Evolutionary conservation across 1,140 invertebrate genomes (phyloP), one percentile per base, ranked within the genome.

Genomic region (Notospermus geniculatus): DNA sequence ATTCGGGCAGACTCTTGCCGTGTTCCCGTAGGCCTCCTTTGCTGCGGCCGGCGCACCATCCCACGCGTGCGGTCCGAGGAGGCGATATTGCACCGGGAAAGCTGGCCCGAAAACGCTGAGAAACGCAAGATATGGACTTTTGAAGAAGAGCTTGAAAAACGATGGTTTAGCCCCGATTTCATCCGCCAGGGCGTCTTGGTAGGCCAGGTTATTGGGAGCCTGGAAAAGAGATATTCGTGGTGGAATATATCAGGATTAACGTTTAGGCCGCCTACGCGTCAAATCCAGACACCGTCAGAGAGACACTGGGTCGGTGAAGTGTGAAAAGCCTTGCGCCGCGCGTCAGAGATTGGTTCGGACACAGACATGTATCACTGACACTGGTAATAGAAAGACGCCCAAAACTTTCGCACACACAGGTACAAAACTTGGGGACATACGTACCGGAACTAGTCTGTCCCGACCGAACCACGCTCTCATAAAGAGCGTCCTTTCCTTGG

Each of bases 401-500:
- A 43, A 43, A 43, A 11, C 39, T 19, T 13, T 13, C 11, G 39
- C 19, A 13, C 39, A 43, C 11, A 13, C 39, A 11, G 19, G 19
- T 43, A 43, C 11, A 43, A 13, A 43, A 43, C 39, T 13, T 11
- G 39, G 39, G 11, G 11, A 43, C 11, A 27, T 27, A 50, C 46
- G n/a, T 50, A 50, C 46, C 46, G 46, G 46, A 19, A 50, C n/a
- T 7, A 23, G n/a, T n/a, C 46, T 50, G 25, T 50, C 46, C 19
- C 25, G 4, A 9, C 46, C 46, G 25, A 50, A 50, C 46, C n/a
- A 23, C n/a, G n/a, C 46, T 23, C 46, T 27, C 19, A 50, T 27
- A 9, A 23, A 23, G n/a, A 5, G 5, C 25, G 46, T 50, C n/a
- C 22, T 17, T 4, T 32, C 89, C 13, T 88, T 83, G 62, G 84